Evolutionary conservation across 2,113 vertebrate species (phyloP), one percentile per base, ranked within the genome.

Genomic region (Lipotes vexillifer): DNA sequence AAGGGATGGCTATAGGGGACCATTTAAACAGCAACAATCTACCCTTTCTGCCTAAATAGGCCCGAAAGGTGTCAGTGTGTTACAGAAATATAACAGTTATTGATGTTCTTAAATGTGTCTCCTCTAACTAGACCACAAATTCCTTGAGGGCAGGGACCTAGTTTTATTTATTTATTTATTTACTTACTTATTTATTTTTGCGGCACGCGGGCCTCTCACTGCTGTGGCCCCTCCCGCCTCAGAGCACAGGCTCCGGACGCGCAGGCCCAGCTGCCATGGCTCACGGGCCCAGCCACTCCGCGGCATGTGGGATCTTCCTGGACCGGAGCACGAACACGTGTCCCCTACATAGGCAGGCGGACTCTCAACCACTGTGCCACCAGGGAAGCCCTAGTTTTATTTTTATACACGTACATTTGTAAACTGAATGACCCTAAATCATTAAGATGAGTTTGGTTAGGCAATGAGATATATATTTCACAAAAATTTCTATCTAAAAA

Each of bases 101-200:
- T 52, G 9, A 66, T 59, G 46, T 41, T 49, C 75, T 87, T 75
- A 88, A 96, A 72, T 29, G 25, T 82, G 61, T 27, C 90, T 95
- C 55, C 46, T 52, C 33, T 94, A 95, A 93, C 52, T 68, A 97
- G 78, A 92, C 33, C 85, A 90, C 82, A 95, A 81, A 94, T 63
- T 94, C 63, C 92, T 91, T n/a, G 46, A 97, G 92, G 72, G 80
- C 41, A 78, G 20, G 23, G 29, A 69, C 49, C 88, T 46, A 46
- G 44, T 10, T 46, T 46, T 46, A 46, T 46, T 46, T 46, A 11
- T 46, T 44, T 44, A 44, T 9, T 44, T 44, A 44, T 44, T 46
- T 46, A 46, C 10, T 46, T 46, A 46, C 6, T 41, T 41, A 38
- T 44, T 44, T 44, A 6, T 44, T 44, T 44, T 44, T 46, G 46